These are phyloP conservation scores for Patiria miniata DNA, from an alignment of 35 echinoderm and acorn worm genomes.

Conservation along the genomic window DNA sequence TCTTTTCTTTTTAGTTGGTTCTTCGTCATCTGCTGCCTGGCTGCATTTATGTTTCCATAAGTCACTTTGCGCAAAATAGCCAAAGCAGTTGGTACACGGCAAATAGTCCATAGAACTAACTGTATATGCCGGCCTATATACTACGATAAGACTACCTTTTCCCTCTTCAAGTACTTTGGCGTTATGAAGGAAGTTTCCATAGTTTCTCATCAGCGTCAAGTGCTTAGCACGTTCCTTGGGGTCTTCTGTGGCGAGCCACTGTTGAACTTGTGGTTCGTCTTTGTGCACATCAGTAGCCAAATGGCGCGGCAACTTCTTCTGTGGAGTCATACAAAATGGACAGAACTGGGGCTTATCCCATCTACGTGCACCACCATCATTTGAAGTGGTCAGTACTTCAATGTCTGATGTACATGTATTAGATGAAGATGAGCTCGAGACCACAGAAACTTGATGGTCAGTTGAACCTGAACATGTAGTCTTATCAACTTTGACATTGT, in stretches of 20 bases:
- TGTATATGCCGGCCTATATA: slow-evolving; percentile 37
- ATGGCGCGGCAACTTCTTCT: slow-evolving; percentile 64
- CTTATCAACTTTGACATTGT: not conserved
- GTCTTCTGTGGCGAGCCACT: slow-evolving; percentile 53
- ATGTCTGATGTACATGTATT: not conserved
- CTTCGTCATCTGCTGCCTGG: slow-evolving; percentile 34
- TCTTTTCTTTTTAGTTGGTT: slow-evolving; percentile 40
- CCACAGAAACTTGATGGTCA: not conserved
- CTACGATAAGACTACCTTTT: slow-evolving; percentile 54
- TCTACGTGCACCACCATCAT: slow-evolving; percentile 24
- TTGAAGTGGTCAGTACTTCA: slow-evolving; percentile 40
- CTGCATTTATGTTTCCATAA: slow-evolving; percentile 69
- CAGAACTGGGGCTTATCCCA: slow-evolving; percentile 52
- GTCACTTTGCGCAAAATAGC: slow-evolving; percentile 63
- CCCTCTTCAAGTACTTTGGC: slow-evolving; percentile 58
- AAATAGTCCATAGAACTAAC: slow-evolving; percentile 52
- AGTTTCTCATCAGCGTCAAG: slow-evolving; percentile 54
- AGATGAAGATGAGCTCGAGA: not conserved
- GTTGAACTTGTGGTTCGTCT: slow-evolving; percentile 41
- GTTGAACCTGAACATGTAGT: not conserved
- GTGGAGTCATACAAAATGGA: slow-evolving; percentile 42
- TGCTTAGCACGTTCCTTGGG: slow-evolving; percentile 7
- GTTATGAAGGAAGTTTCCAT: slow-evolving; percentile 67
- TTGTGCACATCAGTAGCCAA: slow-evolving; percentile 16
- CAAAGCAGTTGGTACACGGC: slow-evolving; percentile 61